Evolutionary conservation across 2,113 vertebrate species (phyloP), one percentile per base, ranked within the genome.

Genomic region (Rattus rattus): DNA sequence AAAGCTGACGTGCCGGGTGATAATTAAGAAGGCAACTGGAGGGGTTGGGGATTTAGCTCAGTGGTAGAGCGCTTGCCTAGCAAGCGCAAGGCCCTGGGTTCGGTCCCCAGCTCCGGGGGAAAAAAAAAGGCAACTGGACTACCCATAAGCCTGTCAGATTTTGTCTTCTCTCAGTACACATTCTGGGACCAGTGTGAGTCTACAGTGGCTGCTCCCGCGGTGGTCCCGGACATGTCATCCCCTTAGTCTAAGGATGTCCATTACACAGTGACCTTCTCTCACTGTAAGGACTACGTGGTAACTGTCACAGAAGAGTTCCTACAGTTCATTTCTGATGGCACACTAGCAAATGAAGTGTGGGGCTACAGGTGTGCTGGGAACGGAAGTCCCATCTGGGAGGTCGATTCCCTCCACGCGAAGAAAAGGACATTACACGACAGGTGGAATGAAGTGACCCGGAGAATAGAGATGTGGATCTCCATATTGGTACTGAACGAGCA

Each of bases 321-420:
- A 97, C 99, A 99, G 98, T 99, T 99, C 93, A 99, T 99, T 98
- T 99, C 99, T 1, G 99, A 99, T 9, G 99, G 99, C n/a, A 99
- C 99, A 0, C 97, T 99, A 97, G 99, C 99, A 12, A 99, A 99
- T 91, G 99, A 99, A 93, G 99, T 99, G 47, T 99, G 99, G 99
- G 99, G 99, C 97, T 99, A 99, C 97, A 99, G 99, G 59, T 99
- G 99, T 97, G 99, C 99, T 5, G 99, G 99, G 16, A 99, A 99
- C 1, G 99, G 99, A n/a, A 99, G 93, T 75, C 99, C 99, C 12
- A 86, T 98, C 90, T 99, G 99, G 99, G 99, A 99, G 95, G 98
- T 99, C 0, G 99, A 99, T 95, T 99, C 99, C 70, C 99, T 99
- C 91, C 99, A 99, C 87, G 99, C 99, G 36, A 99, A 99, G 98